Evolutionary conservation across 2,888 invertebrate species (phyloP).

Genomic region (Nomada goodeniana): DNA sequence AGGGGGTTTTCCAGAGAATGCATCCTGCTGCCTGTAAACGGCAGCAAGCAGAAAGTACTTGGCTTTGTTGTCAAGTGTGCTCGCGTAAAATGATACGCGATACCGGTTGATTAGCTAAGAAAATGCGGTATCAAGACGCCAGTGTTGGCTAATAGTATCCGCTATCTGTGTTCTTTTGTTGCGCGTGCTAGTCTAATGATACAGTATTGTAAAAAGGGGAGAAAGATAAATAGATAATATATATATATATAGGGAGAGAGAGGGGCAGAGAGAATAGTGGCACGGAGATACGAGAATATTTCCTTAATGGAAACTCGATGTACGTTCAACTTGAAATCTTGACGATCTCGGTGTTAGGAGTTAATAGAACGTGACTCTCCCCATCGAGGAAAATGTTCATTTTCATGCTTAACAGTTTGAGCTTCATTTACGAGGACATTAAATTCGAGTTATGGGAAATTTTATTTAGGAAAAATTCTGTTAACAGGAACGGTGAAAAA

Average conservation of each 20-base stretch:
- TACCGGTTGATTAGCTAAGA: conserved; percentile 65
- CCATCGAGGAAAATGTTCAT: neutral
- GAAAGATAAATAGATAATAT: too few species aligned
- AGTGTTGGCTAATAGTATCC: conserved; percentile 65
- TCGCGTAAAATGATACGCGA: conserved; percentile 61
- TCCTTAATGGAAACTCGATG: conserved; percentile 69
- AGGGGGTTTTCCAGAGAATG: neutral
- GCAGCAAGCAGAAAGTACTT: conserved; percentile 62
- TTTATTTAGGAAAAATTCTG: neutral
- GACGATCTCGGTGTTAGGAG: conserved; percentile 16
- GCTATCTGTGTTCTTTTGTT: conserved; percentile 65
- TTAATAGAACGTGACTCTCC: conserved; percentile 30
- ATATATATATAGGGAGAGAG: too few species aligned
- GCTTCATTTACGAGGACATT: neutral
- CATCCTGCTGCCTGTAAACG: conserved; percentile 20
- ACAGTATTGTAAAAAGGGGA: conserved; percentile 55
- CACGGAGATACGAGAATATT: conserved; percentile 57
- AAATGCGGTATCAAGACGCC: conserved; percentile 59
- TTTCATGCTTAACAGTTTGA: neutral
- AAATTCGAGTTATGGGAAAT: neutral
- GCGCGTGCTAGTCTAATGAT: conserved; percentile 65
- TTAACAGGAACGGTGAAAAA: neutral
- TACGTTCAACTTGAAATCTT: conserved; percentile 27
- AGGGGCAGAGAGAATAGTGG: neutral
- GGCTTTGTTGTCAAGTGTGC: conserved; percentile 62